Base-by-base conservation (phyloP, 2,888 invertebrate species). In the Mechanitis mazaeus region DNA sequence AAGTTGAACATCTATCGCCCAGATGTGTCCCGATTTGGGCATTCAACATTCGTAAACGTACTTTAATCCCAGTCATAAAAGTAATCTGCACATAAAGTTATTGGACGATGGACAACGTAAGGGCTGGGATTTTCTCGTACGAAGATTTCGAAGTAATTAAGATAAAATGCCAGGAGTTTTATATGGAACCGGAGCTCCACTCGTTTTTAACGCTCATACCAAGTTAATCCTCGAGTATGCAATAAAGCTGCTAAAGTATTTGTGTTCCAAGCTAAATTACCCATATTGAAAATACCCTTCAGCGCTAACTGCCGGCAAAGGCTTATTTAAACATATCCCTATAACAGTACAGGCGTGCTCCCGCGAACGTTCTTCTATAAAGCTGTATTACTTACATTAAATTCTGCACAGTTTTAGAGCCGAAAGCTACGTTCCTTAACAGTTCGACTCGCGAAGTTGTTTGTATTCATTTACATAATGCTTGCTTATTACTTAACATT, bases 101-200 rank as follows among this genome's bases (percentile, higher is more conserved):
- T 85, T 83, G 87, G 83, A 85, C 86, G 87, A 88, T 88, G 88
- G 88, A 88, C 88, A 87, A 83, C 87, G 83, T 83, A 85, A 87
- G 89, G 88, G 87, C 84, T 83, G 79, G 87, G 87, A 87, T 89
- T 88, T 84, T 79, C 82, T 84, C 85, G 71, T 78, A 82, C 85
- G 85, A 89, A 88, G 89, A 90, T 88, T 87, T 82, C 83, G 76
- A 85, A 86, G 86, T 90, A 89, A 90, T 90, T 90, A 90, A 87
- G 87, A 90, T 87, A 88, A 89, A 90, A 90, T 81, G 80, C 83
- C 81, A 78, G 77, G 81, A 83, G 79, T 86, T 89, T 87, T 86
- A 83, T 84, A 80, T 83, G 81, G 83, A 82, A 83, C 83, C 78
- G 76, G 77, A 79, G 78, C 79, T 77, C 75, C 73, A 78, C 78